Base-by-base conservation (phyloP, 2,888 invertebrate species). In the Hyles lineata region DNA sequence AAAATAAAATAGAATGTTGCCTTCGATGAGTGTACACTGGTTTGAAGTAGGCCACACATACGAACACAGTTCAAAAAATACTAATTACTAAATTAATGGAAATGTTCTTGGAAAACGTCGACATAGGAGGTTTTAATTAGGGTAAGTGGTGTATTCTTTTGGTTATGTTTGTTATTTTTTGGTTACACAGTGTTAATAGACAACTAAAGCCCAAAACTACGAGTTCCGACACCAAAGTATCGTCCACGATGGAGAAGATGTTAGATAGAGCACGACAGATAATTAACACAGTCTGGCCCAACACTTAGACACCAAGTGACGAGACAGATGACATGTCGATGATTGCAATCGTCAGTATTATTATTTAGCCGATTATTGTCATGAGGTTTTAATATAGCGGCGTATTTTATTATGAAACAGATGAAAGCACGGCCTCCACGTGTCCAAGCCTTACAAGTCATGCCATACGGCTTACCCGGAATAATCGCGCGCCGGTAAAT, bases 381-480 rank as follows among this genome's bases (percentile, higher is more conserved):
- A 67, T 67, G 67, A 82, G 76, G 78, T 85, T 83, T 81, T 78
- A 83, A 80, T 83, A 35, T 50, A 84, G 83, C 82, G 77, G 74
- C 76, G 80, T 82, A 77, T 23, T 67, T 50, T 79, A 76, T 67
- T 67, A 50, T 77, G 76, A 75, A 78, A 80, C 83, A 82, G 76
- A 82, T 89, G 89, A 79, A 83, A 82, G 85, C 82, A 77, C 75
- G 67, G 80, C 78, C 81, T 82, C 77, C 76, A 81, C 78, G 84
- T 83, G 88, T 86, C 83, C 81, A 91, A 90, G 89, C 90, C 86
- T 85, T 84, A 84, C 79, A 80, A 80, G 78, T 87, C 93, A 93
- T 92, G 93, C 92, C 92, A 86, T 87, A 85, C 85, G 91, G 90
- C 94, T 94, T 94, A 94, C 94, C 94, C 85, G 89, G 83, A 84